These are phyloP conservation scores for Picathartes gymnocephalus DNA, from an alignment of 2,113 vertebrate species.

Conservation along the genomic window DNA sequence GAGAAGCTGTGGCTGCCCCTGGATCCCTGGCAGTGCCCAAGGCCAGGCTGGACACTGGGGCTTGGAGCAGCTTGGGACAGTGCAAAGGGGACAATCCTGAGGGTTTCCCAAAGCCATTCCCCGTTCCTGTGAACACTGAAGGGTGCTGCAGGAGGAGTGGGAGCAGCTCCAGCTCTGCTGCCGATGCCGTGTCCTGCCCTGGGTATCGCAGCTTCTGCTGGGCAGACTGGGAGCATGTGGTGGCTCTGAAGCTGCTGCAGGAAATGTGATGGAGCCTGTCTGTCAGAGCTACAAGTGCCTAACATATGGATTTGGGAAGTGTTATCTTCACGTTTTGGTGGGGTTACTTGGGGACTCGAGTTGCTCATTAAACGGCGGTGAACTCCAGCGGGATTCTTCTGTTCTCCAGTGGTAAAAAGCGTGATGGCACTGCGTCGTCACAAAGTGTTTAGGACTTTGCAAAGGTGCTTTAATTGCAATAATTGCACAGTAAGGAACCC, in stretches of 20 bases:
- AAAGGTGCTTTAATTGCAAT: not conserved
- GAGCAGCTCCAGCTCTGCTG: not conserved
- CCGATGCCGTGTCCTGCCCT: not conserved
- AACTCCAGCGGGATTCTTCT: not conserved
- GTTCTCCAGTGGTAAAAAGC: not conserved
- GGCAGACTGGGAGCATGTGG: not conserved
- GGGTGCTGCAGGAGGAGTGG: not conserved
- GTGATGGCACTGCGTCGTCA: not conserved
- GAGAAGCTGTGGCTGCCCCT: not conserved
- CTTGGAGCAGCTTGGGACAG: rapidly evolving
- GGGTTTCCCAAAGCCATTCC: not conserved
- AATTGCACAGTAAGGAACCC: conserved; percentile 14
- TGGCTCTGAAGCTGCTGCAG: not conserved
- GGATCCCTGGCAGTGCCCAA: not conserved
- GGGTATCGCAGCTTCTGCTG: not conserved
- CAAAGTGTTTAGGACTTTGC: not conserved
- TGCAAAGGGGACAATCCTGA: not conserved
- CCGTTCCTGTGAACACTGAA: not conserved
- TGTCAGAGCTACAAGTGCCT: conserved; percentile 20
- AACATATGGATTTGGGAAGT: conserved; percentile 5
- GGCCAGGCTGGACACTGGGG: not conserved
- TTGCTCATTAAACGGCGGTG: not conserved
- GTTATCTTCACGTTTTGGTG: not conserved
- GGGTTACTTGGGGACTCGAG: not conserved
- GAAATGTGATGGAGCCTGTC: conserved; percentile 33